phyloP scores from a whole-genome alignment of 2,113 vertebrate genomes.

The Myiozetetes cayanensis region DNA sequence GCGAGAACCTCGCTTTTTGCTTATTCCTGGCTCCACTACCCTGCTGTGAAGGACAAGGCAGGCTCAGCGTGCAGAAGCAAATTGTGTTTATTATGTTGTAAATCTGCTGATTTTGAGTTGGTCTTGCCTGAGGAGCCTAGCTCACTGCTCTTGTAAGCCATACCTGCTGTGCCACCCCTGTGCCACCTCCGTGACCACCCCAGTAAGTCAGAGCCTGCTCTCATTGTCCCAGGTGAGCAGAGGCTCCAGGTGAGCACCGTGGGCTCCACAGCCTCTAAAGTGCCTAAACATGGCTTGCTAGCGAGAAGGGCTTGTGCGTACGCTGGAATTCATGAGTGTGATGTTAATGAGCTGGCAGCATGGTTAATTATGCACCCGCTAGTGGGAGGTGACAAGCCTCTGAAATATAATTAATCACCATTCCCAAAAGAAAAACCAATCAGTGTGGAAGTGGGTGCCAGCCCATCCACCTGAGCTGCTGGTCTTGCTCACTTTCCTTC shows the following conservation, averaged over 20 bases:
- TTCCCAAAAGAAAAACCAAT: neutral
- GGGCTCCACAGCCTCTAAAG: neutral
- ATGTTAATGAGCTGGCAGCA: constrained; percentile 52
- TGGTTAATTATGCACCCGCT: constrained; percentile 18
- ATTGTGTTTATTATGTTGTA: constrained; percentile 31
- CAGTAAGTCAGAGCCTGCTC: neutral
- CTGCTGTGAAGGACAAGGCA: neutral
- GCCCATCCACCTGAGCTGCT: constrained; percentile 21
- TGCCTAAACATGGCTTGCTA: neutral
- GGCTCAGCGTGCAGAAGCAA: neutral
- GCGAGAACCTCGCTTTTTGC: fast-evolving
- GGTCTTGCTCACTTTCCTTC: neutral
- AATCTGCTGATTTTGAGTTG: neutral
- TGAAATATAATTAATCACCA: neutral
- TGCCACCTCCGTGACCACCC: neutral
- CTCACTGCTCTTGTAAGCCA: neutral
- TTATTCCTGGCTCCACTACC: no score
- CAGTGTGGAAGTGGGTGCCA: constrained; percentile 21
- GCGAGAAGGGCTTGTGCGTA: fast-evolving
- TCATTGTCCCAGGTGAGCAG: neutral
- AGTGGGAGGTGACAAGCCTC: constrained; percentile 34
- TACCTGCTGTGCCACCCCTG: neutral
- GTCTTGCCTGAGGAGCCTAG: neutral
- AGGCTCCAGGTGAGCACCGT: neutral
- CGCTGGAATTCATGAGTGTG: neutral